Percentiles rank a stretch among this genome's conserved stretches.
phyloP scores from a whole-genome alignment of 2,888 invertebrate genomes.

The Coremacera marginata region DNA sequence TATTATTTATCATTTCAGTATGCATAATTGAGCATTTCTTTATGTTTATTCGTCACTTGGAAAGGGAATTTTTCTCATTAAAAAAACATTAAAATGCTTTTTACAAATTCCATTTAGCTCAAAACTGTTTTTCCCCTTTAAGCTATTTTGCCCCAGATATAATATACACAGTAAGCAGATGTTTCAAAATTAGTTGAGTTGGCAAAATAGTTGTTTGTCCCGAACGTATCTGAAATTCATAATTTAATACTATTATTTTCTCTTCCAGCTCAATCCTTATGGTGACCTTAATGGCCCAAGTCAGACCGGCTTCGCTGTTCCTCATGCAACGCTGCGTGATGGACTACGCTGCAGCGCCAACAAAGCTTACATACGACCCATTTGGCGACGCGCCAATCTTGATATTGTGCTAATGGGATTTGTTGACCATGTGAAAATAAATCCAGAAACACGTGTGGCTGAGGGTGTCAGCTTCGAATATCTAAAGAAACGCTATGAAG shows the following conservation, averaged over 20 bases:
- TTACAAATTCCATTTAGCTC: no score
- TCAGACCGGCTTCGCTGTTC: constrained; percentile 84
- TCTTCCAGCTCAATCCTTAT: constrained; percentile 71
- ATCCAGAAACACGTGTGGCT: constrained; percentile 73
- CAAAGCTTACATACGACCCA: constrained; percentile 83
- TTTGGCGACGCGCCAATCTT: constrained; percentile 77
- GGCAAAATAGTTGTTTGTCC: no score
- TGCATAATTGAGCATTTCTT: no score
- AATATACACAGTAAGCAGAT: no score
- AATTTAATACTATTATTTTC: background rate
- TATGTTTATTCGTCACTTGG: no score
- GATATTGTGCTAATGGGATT: constrained; percentile 79
- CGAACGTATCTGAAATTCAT: background rate
- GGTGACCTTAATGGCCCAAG: constrained; percentile 81
- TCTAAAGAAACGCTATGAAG: constrained; percentile 65
- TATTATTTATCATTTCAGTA: no score
- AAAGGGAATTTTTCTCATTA: no score
- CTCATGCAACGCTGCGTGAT: constrained; percentile 82
- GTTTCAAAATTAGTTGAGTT: no score
- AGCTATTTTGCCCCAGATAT: no score
- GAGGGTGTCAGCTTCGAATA: constrained; percentile 76
- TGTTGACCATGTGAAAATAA: constrained; percentile 78
- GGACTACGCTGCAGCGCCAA: constrained; percentile 87
- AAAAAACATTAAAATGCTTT: no score
- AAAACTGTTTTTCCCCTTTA: no score